Base-by-base conservation (phyloP, 2,888 invertebrate genomes). In the Drosophila demipolita region DNA sequence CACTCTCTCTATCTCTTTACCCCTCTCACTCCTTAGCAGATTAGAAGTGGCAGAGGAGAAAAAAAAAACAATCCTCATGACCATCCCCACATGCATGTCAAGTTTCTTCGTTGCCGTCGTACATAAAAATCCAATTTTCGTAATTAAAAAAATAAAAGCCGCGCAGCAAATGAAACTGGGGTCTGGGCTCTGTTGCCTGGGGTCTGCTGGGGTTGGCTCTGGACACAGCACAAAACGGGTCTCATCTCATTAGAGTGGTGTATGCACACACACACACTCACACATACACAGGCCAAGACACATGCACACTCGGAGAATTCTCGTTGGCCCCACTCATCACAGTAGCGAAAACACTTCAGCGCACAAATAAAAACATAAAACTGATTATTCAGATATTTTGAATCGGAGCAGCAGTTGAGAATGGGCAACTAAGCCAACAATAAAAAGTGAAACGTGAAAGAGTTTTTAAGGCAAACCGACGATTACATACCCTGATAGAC, bases 91-190 rank as follows among this genome's bases (percentile, higher is more conserved):
- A 89, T 83, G 81, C 90, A 89, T 90, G 85, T 90, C 90, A 85
- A 85, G 85, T 89, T 90, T 87, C 84, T 87, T 66, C 67, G 71
- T 50, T 66, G 59, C 54, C 58, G 61, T 59, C 63, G 74, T 74
- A 87, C 90, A 87, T 89, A 87, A 89, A 87, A 87, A 90, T 89
- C 91, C 87, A 90, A 87, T 87, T 90, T 87, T 84, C 88, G 87
- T 87, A 87, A 87, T 87, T 87, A 87, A 87, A 87, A 86, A 87
- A 83, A 84, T 74, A 84, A 85, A 79, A 87, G 73, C 75, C 60
- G 59, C 69, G 49, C 59, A 40, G 35, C 49, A 50, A 40, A 49
- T 33, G 45, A 49, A 55, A 52, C 68, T 62, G 68, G 73, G 67
- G 61, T 61, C 55, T 65, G 49, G 49, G 57, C 66, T 53, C 67